These are phyloP conservation scores for Lamellibrachia satsuma DNA, from an alignment of 2,888 invertebrate species.

Conservation along the genomic window DNA sequence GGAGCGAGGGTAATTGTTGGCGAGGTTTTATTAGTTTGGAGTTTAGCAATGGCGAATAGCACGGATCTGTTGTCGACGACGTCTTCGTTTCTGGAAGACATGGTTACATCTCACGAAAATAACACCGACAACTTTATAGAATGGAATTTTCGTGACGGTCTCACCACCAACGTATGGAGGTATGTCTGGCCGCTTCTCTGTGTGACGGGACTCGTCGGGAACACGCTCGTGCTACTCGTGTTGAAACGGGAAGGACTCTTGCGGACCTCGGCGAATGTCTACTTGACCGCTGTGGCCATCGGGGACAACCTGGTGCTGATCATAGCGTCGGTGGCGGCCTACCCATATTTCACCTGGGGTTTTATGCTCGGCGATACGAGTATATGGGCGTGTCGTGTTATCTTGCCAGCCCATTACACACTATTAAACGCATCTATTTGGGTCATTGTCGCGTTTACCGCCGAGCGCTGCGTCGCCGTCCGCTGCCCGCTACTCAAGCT, in stretches of 20 bases:
- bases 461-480: no score
- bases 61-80: neutral
- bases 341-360: neutral
- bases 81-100: neutral
- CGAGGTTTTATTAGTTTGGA: neutral
- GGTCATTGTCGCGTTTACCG: no score
- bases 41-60: neutral
- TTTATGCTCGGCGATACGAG: neutral
- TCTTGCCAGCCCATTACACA: neutral
- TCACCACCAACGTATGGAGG: neutral
- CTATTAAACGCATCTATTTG: no score
- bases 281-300: neutral
- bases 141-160: neutral
- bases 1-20: neutral
- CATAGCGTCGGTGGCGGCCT: neutral
- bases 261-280: neutral
- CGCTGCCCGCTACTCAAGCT: no score
- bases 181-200: neutral
- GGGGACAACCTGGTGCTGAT: neutral
- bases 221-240: conserved; percentile 4
- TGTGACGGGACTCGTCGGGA: neutral
- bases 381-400: neutral
- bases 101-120: neutral
- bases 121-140: neutral
- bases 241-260: neutral